Evolutionary conservation across 1,140 invertebrate species (phyloP).

Genomic region (Calephelis virginiensis): DNA sequence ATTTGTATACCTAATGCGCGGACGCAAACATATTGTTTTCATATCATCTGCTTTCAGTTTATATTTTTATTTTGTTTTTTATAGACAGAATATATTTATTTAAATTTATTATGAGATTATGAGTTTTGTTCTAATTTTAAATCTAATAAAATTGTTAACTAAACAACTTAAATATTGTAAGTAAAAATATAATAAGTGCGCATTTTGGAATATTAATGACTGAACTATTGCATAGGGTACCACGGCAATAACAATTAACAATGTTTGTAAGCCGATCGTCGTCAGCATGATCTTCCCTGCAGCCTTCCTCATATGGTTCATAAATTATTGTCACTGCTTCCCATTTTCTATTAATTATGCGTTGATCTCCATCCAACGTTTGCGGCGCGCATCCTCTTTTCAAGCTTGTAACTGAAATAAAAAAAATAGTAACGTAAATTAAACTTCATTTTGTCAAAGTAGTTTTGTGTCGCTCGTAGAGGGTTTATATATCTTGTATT

Average conservation of each 20-base stretch:
- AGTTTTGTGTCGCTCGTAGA: too few species aligned
- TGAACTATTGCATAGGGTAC: slow-evolving; percentile 69
- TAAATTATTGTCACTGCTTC: slow-evolving; percentile 39
- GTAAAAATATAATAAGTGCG: slow-evolving; percentile 13
- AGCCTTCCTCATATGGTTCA: slow-evolving; percentile 51
- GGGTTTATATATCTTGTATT: too few species aligned
- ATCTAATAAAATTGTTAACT: not conserved
- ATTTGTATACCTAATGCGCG: too few species aligned
- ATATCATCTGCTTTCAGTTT: too few species aligned
- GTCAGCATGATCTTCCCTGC: slow-evolving; percentile 41
- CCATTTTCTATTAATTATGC: slow-evolving; percentile 55
- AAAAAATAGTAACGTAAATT: not conserved
- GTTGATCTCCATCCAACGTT: slow-evolving; percentile 49
- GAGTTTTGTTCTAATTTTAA: too few species aligned
- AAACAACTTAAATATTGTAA: slow-evolving; percentile 7
- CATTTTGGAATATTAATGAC: not conserved
- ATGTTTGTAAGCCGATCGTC: slow-evolving; percentile 43
- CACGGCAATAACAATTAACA: slow-evolving; percentile 72
- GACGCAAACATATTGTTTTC: too few species aligned
- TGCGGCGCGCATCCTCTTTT: slow-evolving; percentile 55
- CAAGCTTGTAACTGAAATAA: not conserved
- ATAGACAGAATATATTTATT: too few species aligned
- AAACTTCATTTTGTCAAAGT: too few species aligned
- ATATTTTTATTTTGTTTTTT: too few species aligned
- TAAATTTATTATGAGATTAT: too few species aligned